Evolutionary conservation across 2,797 vertebrate genomes (phyloP).

Genomic region (Halcyon leucocephala): DNA sequence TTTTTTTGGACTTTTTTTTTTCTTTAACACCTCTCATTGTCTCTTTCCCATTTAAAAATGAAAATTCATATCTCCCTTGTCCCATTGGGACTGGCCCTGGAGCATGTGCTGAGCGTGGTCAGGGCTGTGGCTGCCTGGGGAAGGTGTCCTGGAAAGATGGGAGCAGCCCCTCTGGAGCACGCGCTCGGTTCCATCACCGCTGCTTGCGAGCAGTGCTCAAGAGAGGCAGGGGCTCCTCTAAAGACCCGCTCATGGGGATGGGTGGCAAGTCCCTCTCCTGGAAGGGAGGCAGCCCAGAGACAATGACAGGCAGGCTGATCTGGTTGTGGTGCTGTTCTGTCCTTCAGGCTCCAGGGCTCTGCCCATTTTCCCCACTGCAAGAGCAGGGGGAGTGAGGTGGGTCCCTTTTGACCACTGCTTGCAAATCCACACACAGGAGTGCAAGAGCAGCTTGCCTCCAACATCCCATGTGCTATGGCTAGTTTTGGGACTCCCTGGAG

Average conservation of each 20-base stretch:
- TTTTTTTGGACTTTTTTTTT: background rate
- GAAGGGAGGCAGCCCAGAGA: conserved; percentile 19
- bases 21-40: conserved; percentile 62
- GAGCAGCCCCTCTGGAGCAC: conserved; percentile 1
- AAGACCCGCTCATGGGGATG: background rate
- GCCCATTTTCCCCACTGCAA: background rate
- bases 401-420: conserved; percentile 53
- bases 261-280: background rate
- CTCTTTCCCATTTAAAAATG: conserved; percentile 31
- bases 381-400: background rate
- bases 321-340: conserved; percentile 41
- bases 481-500: conserved; percentile 30
- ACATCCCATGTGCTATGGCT: conserved; percentile 48
- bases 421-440: conserved; percentile 8
- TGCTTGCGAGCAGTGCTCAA: conserved; percentile 62
- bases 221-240: background rate
- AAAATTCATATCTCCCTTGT: background rate
- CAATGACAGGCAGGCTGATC: conserved; percentile 41
- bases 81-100: conserved; percentile 59
- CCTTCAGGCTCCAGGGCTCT: background rate
- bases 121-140: conserved; percentile 3
- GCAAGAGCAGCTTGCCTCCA: conserved; percentile 42
- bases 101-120: background rate
- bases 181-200: background rate
- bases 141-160: background rate